A percentile compares a stretch with the other conserved stretches of the same genome.
These are phyloP conservation scores for Phoenicopterus ruber DNA, from an alignment of 2,113 vertebrate genomes.

Conservation along the genomic window DNA sequence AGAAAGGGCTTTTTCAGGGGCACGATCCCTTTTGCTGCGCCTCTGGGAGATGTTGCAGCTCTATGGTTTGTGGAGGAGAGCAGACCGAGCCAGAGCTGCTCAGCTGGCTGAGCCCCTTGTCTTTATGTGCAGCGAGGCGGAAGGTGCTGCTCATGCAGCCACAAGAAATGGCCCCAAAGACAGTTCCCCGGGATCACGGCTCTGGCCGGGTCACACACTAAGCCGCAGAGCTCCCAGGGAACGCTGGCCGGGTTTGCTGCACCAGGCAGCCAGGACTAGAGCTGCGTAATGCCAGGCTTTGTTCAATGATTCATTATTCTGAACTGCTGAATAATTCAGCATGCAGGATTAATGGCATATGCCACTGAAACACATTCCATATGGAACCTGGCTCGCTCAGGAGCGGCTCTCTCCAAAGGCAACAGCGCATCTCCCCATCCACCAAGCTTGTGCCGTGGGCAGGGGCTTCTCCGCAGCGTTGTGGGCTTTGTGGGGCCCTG, in stretches of 20 bases:
- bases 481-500: neutral
- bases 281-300: neutral
- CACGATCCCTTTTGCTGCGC: neutral
- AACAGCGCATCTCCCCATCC: neutral
- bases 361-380: neutral
- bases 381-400: neutral
- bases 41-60: neutral
- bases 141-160: neutral
- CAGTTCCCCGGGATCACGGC: neutral
- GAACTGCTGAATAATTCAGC: constrained; percentile 43
- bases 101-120: neutral
- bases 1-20: neutral
- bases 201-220: neutral
- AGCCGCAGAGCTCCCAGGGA: neutral
- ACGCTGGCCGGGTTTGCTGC: neutral
- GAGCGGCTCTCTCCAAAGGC: neutral
- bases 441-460: neutral
- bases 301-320: constrained; percentile 3
- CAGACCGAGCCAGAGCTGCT: neutral
- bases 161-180: neutral
- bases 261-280: neutral
- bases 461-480: neutral
- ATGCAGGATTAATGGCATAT: neutral
- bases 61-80: fast-evolving
- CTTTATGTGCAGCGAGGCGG: neutral